Base-by-base conservation (phyloP, 2,797 vertebrate genomes). In the Cirrhinus molitorella region DNA sequence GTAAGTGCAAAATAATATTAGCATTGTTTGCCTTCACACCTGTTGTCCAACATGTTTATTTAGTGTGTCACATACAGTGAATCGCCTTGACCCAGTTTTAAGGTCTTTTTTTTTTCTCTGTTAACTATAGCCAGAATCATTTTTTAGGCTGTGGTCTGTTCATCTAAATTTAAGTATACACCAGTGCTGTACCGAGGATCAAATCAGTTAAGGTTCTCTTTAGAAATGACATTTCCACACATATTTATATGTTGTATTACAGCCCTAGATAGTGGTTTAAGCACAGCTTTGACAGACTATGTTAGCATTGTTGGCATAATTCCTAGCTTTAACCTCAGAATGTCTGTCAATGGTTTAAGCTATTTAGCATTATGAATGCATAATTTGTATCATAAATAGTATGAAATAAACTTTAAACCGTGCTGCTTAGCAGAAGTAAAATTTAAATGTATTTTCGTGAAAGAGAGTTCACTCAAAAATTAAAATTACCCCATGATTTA, bases 21-120 rank as follows among this genome's bases (percentile, higher is more conserved):
- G 37, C 40, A 57, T 71, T 57, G 45, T 59, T 80, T 63, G 25
- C 68, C 25, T 14, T 81, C 67, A 72, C 40, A 49, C 68, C 53
- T 72, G 67, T 49, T 49, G 25, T 61, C 43, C 21, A 17, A 14
- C 79, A 72, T 72, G 1, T 10, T 43, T 13, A 31, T 72, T 47
- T 13, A 45, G 17, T 23, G 8, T 3, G 23, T 61, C 25, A 49
- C 25, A 59, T 8, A 71, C 17, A 57, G 16, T 43, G 51, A 45
- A 57, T 59, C 66, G 3, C 43, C 37, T 65, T 81, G 43, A 1
- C 28, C 25, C 11, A 40, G 21, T 49, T 63, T 34, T 51, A 45
- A 57, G 37, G 37, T 31, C 1, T 25, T 19, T 57, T 45, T 45
- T 59, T 47, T 45, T n/a, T 57, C 19, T 55, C 47, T 40, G 23